Conservation (phyloP, 2,113 vertebrate genomes). For the Boulengerochromis microlepis region DNA sequence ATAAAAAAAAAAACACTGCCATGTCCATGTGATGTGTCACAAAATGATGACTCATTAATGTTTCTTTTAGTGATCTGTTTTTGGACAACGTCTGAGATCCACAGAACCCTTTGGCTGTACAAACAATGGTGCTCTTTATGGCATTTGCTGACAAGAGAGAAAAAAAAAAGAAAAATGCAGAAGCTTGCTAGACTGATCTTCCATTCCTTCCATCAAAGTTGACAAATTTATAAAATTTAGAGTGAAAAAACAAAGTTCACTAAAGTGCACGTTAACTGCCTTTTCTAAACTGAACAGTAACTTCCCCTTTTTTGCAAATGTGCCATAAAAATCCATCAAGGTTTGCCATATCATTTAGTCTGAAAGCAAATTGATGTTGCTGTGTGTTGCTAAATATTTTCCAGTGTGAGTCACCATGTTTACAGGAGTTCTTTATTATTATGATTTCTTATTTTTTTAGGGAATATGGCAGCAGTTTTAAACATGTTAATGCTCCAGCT, state of each 20-base stretch:
- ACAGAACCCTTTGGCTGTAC: neutral
- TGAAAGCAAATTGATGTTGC: neutral
- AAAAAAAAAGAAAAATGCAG: neutral
- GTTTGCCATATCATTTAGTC: neutral
- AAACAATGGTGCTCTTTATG: neutral
- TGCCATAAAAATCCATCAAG: neutral
- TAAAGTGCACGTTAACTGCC: neutral
- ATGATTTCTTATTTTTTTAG: neutral
- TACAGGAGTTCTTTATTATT: neutral
- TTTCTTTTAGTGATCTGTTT: neutral
- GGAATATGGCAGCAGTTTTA: neutral
- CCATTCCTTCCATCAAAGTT: neutral
- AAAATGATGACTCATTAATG: neutral
- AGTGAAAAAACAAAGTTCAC: neutral
- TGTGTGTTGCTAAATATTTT: neutral
- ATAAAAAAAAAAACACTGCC: accelerated
- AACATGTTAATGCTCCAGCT: neutral
- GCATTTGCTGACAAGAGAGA: neutral
- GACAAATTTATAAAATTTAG: neutral
- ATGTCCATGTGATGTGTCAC: neutral
- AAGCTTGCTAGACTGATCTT: neutral
- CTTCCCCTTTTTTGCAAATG: neutral
- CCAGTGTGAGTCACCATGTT: neutral
- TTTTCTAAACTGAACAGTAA: neutral
- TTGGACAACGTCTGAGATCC: neutral